phyloP scores from a whole-genome alignment of 2,113 vertebrate species.

The Gasterosteus aculeatus region DNA sequence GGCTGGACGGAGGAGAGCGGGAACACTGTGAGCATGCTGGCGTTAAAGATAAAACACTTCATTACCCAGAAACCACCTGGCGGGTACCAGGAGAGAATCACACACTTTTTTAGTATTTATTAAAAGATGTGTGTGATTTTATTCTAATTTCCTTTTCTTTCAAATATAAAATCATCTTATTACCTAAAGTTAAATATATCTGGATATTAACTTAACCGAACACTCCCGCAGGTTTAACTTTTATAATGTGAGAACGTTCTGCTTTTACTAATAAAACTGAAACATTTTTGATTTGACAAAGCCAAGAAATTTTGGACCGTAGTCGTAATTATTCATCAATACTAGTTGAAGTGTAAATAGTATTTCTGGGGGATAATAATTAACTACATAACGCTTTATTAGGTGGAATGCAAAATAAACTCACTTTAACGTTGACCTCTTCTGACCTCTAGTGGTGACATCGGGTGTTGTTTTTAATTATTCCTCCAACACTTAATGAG shows the following conservation, averaged over 20 bases:
- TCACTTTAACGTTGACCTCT: background rate
- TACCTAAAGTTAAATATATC: background rate
- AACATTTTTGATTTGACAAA: background rate
- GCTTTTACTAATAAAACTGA: background rate
- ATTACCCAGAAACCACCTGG: slow-evolving; percentile 31
- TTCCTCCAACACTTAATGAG: background rate
- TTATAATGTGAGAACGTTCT: background rate
- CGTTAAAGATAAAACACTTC: background rate
- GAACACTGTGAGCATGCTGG: slow-evolving; percentile 9
- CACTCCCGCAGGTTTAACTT: background rate
- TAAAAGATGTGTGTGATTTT: background rate
- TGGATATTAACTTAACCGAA: too few species aligned
- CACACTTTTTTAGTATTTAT: too few species aligned
- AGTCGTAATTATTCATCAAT: too few species aligned
- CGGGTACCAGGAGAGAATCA: background rate
- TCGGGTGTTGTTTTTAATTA: background rate
- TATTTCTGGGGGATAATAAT: too few species aligned
- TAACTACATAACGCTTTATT: too few species aligned
- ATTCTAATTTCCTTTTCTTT: background rate
- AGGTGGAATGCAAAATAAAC: background rate
- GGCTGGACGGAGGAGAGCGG: slow-evolving; percentile 73
- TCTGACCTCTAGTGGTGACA: slow-evolving; percentile 20
- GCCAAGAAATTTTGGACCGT: background rate
- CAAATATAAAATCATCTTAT: background rate
- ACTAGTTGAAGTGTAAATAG: too few species aligned